Percentiles rank a stretch among this genome's conserved stretches.
These are phyloP conservation scores for Psittacara wagleri DNA, from an alignment of 2,113 vertebrate genomes.

Conservation along the genomic window DNA sequence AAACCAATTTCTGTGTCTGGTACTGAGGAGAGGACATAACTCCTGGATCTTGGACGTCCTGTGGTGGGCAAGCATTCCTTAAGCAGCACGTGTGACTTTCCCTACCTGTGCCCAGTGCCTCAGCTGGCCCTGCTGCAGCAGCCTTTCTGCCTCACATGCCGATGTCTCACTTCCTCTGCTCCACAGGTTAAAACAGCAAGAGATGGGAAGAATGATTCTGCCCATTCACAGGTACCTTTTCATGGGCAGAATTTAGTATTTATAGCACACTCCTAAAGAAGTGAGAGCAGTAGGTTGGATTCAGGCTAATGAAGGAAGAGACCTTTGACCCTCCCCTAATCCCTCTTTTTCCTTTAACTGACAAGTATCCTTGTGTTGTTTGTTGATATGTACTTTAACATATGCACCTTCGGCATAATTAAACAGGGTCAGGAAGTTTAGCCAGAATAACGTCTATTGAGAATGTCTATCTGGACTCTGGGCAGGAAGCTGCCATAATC, in stretches of 20 bases:
- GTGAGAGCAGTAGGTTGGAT: background rate
- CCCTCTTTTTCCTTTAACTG: fast-evolving
- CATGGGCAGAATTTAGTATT: background rate
- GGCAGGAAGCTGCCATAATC: background rate
- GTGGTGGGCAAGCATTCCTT: background rate
- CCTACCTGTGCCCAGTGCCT: background rate
- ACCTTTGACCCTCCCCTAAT: background rate
- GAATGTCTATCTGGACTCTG: background rate
- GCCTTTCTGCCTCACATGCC: background rate
- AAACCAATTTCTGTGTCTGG: background rate
- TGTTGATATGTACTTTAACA: background rate
- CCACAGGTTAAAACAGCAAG: too few relatives aligned
- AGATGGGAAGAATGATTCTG: background rate
- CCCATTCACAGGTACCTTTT: background rate
- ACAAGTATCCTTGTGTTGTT: background rate
- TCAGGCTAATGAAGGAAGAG: background rate
- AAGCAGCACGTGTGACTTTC: background rate
- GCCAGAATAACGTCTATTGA: background rate
- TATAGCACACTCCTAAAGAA: background rate
- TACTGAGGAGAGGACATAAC: background rate
- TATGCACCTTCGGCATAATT: background rate
- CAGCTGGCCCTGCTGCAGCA: background rate
- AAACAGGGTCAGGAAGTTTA: background rate
- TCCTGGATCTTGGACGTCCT: background rate
- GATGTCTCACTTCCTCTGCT: background rate